Evolutionary conservation across 2,797 vertebrate species (phyloP).

Genomic region (Rhabdophis nuchalis): DNA sequence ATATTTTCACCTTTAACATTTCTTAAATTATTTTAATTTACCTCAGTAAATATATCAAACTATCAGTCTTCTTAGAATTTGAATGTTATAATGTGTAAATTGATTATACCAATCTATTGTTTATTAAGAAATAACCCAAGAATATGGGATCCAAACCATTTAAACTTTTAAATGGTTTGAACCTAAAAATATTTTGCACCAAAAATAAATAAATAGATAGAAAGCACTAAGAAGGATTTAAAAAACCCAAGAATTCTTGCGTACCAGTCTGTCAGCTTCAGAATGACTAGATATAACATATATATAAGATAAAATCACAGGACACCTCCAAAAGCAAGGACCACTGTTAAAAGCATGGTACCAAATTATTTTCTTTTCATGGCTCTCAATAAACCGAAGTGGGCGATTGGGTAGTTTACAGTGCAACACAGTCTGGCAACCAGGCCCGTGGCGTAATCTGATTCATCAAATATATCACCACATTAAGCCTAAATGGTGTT

Average conservation of each 20-base stretch:
- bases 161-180: not conserved
- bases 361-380: not conserved
- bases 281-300: not conserved
- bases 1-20: not conserved
- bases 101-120: not conserved
- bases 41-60: not conserved
- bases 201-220: not conserved
- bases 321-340: not conserved
- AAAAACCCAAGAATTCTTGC: not conserved
- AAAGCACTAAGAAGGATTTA: not conserved
- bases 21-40: not conserved
- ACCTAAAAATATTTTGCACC: not conserved
- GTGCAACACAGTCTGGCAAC: not conserved
- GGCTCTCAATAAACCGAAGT: not conserved
- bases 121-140: not conserved
- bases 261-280: not conserved
- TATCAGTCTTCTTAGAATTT: not conserved
- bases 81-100: not conserved
- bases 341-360: not conserved
- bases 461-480: not conserved
- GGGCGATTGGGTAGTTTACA: not conserved
- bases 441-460: not conserved
- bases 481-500: not conserved
- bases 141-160: not conserved
- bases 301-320: not conserved